Conservation (phyloP, 1,140 invertebrate species). For the Sipha flava region DNA sequence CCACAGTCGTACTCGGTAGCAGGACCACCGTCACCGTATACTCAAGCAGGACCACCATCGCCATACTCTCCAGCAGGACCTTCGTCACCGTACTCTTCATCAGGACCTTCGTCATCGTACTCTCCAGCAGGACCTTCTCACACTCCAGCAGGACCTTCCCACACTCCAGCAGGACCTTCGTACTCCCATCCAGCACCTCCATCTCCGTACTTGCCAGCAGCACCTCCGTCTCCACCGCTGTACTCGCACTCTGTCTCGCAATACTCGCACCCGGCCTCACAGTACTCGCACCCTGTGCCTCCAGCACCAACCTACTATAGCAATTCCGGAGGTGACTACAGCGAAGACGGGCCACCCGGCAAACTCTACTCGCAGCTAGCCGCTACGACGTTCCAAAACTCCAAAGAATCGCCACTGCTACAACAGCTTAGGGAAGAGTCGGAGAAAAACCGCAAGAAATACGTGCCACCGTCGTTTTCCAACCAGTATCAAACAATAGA, state of each 20-base stretch:
- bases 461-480: neutral
- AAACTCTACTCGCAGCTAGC: neutral
- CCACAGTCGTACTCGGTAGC: neutral
- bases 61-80: neutral
- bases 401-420: conserved; percentile 1
- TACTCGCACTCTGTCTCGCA: neutral
- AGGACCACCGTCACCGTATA: neutral
- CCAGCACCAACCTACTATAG: neutral
- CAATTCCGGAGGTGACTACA: neutral
- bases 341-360: neutral
- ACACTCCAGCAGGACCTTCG: neutral
- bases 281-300: neutral
- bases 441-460: neutral
- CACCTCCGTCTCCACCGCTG: neutral
- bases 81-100: neutral
- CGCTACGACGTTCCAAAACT: neutral
- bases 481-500: neutral
- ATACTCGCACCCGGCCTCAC: neutral
- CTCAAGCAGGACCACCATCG: neutral
- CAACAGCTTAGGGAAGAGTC: conserved; percentile 1
- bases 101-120: neutral
- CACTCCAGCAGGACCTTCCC: neutral
- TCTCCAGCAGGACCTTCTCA: neutral
- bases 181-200: neutral
- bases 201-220: neutral